Evolutionary conservation across 1,140 invertebrate genomes (phyloP).

Genomic region (Heterodera carotae): DNA sequence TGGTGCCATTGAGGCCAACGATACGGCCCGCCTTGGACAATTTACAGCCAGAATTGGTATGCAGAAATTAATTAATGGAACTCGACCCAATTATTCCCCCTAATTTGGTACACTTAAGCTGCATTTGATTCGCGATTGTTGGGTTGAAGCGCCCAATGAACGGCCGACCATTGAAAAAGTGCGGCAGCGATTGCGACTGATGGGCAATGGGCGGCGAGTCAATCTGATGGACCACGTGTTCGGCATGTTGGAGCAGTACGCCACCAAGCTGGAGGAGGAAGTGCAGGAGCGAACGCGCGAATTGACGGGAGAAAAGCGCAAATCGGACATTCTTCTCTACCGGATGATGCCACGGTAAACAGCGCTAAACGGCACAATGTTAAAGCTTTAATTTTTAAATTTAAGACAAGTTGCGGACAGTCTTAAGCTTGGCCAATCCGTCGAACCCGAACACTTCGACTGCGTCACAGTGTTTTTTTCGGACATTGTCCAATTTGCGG

Average conservation of each 20-base stretch:
- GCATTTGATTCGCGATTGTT: slow-evolving; percentile 58
- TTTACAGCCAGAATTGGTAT: slow-evolving; percentile 29
- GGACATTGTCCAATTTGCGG: slow-evolving; percentile 85
- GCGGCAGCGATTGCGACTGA: not conserved
- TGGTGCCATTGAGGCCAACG: slow-evolving; percentile 19
- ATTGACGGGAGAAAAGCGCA: too few relatives aligned
- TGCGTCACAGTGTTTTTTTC: slow-evolving; percentile 78
- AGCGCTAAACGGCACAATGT: slow-evolving; percentile 44
- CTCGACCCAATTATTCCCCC: not conserved
- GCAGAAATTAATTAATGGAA: not conserved
- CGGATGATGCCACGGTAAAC: slow-evolving; percentile 81
- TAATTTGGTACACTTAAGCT: slow-evolving; percentile 38
- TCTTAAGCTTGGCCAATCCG: too few relatives aligned
- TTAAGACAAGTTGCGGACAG: slow-evolving; percentile 64
- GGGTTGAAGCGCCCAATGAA: too few relatives aligned
- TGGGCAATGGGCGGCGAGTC: slow-evolving; percentile 13
- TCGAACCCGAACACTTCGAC: too few relatives aligned
- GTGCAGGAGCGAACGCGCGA: slow-evolving; percentile 89
- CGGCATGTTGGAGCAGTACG: too few relatives aligned
- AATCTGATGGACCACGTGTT: slow-evolving; percentile 58
- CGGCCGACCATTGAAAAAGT: not conserved
- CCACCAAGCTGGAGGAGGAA: slow-evolving; percentile 74
- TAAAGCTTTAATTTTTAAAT: slow-evolving; percentile 16
- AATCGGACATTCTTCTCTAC: too few relatives aligned
- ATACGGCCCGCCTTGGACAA: slow-evolving; percentile 27